Base-by-base conservation (phyloP, 2,113 vertebrate genomes). In the Corythornis madagascariensis region DNA sequence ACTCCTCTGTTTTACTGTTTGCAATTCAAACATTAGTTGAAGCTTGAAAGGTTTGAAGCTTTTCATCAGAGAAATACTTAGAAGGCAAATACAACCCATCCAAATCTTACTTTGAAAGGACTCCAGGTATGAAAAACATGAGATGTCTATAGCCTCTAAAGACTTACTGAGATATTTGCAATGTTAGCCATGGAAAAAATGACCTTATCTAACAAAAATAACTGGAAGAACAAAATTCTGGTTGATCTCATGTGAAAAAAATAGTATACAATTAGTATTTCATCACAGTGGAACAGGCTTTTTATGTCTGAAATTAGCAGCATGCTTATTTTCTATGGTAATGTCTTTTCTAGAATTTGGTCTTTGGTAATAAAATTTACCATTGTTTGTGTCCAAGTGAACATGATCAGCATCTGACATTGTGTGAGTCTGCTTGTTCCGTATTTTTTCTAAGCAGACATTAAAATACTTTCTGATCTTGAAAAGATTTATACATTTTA, bases 131-230 rank as follows among this genome's bases (percentile, higher is more conserved):
- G 91, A 86, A 77, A 89, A 87, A 69, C 69, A 77, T 90, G 85
- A 91, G 67, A 69, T 35, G 71, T 79, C 67, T 63, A 26, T 85
- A 59, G 66, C 80, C 60, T 79, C 67, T 77, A 59, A 75, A 70
- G 63, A 79, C 61, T 91, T 91, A 89, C 25, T 83, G 81, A 91
- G 91, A 73, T 95, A 89, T 83, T 73, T 95, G 77, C 84, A 88
- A 87, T 16, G 5, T 86, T 93, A 95, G 85, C 89, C n/a, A 33
- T 83, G 94, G 96, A 96, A 96, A 90, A 90, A 95, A 94, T 96
- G 65, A 93, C 83, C 85, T 90, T 87, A 35, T 60, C 81, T 69
- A 90, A 92, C 86, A 92, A 63, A 93, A 93, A 94, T 93, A 95
- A 52, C 74, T 89, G 50, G 40, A 76, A 93, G 85, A 92, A 93